These are phyloP conservation scores for Salminus brasiliensis DNA, from an alignment of 2,113 vertebrate genomes.

Conservation along the genomic window DNA sequence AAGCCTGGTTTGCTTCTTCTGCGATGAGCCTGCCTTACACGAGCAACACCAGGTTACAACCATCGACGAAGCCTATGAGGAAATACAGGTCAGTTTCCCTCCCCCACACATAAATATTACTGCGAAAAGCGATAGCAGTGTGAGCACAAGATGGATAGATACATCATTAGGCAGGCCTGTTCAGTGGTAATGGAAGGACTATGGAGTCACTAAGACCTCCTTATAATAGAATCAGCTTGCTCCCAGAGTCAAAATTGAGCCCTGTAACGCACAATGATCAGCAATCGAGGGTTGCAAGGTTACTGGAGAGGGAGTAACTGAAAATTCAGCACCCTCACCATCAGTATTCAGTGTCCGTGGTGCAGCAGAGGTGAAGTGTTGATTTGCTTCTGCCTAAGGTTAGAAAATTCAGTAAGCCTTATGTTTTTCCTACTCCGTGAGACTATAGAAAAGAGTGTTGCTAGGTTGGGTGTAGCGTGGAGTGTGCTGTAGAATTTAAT, in stretches of 20 bases:
- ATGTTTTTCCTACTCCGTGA: not conserved
- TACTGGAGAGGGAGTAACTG: not conserved
- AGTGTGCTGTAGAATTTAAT: too few species aligned
- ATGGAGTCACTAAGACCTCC: not conserved
- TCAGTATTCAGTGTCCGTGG: not conserved
- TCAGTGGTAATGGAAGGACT: not conserved
- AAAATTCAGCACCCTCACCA: not conserved
- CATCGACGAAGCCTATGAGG: slow-evolving; percentile 93
- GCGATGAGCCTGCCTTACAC: slow-evolving; percentile 91
- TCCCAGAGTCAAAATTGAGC: not conserved
- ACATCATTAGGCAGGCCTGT: not conserved
- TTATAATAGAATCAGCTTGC: not conserved
- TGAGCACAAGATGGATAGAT: slow-evolving; percentile 14
- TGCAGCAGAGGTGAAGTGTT: not conserved
- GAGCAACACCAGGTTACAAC: slow-evolving; percentile 97
- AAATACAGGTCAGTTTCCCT: slow-evolving; percentile 86
- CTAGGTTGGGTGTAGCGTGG: not conserved
- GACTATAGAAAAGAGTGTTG: not conserved
- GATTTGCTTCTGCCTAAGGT: too few species aligned
- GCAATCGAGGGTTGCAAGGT: not conserved
- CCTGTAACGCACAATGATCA: not conserved
- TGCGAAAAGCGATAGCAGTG: slow-evolving; percentile 47
- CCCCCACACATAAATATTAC: not conserved
- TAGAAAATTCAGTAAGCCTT: too few species aligned
- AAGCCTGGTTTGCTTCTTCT: slow-evolving; percentile 96